phyloP scores from a whole-genome alignment of 2,113 vertebrate species.

The Stegostoma tigrinum region DNA sequence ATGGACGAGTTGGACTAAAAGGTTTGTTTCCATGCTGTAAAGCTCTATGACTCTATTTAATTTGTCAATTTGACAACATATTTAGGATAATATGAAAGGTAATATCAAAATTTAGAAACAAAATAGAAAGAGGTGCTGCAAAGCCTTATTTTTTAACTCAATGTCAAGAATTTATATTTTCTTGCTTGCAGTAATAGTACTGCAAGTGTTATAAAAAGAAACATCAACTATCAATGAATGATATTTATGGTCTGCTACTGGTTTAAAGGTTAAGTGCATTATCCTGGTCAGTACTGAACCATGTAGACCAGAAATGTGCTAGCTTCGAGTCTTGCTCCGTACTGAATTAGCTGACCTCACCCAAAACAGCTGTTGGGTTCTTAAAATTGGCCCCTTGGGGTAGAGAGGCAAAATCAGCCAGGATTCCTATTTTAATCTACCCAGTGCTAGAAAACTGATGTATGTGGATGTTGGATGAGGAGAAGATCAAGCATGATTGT shows the following conservation, averaged over 20 bases:
- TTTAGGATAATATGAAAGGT: not conserved
- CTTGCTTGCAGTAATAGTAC: not conserved
- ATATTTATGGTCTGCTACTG: not conserved
- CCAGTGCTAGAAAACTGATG: not conserved
- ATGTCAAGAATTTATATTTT: not conserved
- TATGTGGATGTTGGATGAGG: not conserved
- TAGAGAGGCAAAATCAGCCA: not conserved
- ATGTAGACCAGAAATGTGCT: not conserved
- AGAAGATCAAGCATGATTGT: not conserved
- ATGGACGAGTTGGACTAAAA: too few relatives aligned
- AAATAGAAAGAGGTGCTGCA: not conserved
- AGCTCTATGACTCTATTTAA: too few relatives aligned
- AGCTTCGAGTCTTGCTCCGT: not conserved
- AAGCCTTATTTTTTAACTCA: not conserved
- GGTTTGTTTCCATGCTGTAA: too few relatives aligned
- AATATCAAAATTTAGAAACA: not conserved
- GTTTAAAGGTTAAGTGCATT: not conserved
- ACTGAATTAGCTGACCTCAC: conserved; percentile 8
- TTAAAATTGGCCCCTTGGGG: not conserved
- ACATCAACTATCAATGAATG: not conserved
- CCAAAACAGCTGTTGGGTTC: conserved; percentile 8
- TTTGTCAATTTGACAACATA: not conserved
- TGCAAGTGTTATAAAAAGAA: not conserved
- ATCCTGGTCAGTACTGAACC: not conserved
- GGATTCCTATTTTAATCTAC: not conserved